Conservation (phyloP, 2,797 vertebrate genomes). For the Ataeniobius toweri region DNA sequence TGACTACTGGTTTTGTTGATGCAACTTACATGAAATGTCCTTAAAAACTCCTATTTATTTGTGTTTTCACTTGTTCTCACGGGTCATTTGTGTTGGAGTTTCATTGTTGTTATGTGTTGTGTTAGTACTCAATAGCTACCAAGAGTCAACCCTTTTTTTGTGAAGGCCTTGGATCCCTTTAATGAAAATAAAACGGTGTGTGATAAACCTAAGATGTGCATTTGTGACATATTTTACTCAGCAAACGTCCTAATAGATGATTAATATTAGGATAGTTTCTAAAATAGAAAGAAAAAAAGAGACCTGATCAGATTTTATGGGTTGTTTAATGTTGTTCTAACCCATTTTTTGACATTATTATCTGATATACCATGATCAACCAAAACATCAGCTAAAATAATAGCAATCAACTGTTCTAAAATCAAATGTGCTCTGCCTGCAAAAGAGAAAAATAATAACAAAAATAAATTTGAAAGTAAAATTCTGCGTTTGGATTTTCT, state of each 20-base stretch:
- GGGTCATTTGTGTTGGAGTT: constrained; percentile 69
- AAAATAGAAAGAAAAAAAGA: background rate
- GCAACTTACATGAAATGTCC: constrained; percentile 63
- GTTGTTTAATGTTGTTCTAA: background rate
- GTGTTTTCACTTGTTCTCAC: constrained; percentile 71
- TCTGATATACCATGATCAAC: background rate
- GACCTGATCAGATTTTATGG: background rate
- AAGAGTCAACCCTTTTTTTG: constrained; percentile 77
- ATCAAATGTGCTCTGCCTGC: background rate
- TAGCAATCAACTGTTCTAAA: background rate
- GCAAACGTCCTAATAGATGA: background rate
- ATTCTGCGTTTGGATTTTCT: background rate
- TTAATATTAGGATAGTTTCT: background rate
- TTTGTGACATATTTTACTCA: constrained; percentile 19
- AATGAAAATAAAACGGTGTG: constrained; percentile 76
- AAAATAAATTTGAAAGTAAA: background rate
- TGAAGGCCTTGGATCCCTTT: constrained; percentile 82
- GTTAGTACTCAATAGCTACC: constrained; percentile 73
- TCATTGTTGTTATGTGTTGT: constrained; percentile 66
- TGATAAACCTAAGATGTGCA: constrained; percentile 30
- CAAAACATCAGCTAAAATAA: background rate
- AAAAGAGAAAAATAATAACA: background rate
- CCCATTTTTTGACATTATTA: background rate
- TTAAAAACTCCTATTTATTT: constrained; percentile 70
- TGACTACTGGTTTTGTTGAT: constrained; percentile 55